A percentile compares a stretch with the other conserved stretches of the same genome.
Evolutionary conservation across 2,113 vertebrate species (phyloP).

Genomic region (Sapayoa aenigma): DNA sequence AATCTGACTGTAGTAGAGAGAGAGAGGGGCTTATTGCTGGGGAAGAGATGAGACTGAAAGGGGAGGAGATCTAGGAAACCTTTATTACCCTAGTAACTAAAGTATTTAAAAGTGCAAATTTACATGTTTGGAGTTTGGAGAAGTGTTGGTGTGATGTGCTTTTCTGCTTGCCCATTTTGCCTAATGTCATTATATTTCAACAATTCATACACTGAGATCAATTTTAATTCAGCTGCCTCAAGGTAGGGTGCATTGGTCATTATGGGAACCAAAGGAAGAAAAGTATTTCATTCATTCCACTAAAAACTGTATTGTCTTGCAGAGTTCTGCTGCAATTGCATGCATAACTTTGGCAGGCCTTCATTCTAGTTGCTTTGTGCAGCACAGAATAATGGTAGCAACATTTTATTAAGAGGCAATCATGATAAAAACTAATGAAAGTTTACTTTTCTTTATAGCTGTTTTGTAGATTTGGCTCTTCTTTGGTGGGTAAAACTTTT

Average conservation of each 20-base stretch:
- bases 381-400: not conserved
- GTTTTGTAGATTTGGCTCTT: not conserved
- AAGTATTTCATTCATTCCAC: not conserved
- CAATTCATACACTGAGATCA: not conserved
- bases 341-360: not conserved
- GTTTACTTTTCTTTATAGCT: not conserved
- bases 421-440: not conserved
- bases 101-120: not conserved
- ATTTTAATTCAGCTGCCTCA: not conserved
- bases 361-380: not conserved
- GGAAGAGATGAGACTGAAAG: not conserved
- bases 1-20: not conserved
- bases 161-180: not conserved
- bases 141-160: not conserved
- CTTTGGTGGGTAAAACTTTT: not conserved
- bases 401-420: not conserved
- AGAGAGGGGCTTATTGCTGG: not conserved
- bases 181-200: not conserved
- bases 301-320: not conserved
- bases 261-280: not conserved
- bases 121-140: not conserved
- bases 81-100: not conserved
- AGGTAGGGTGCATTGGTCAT: not conserved
- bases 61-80: not conserved
- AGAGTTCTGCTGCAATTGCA: not conserved